These are phyloP conservation scores for Spinibarbus caldwelli DNA, from an alignment of 2,797 vertebrate genomes.

Conservation along the genomic window DNA sequence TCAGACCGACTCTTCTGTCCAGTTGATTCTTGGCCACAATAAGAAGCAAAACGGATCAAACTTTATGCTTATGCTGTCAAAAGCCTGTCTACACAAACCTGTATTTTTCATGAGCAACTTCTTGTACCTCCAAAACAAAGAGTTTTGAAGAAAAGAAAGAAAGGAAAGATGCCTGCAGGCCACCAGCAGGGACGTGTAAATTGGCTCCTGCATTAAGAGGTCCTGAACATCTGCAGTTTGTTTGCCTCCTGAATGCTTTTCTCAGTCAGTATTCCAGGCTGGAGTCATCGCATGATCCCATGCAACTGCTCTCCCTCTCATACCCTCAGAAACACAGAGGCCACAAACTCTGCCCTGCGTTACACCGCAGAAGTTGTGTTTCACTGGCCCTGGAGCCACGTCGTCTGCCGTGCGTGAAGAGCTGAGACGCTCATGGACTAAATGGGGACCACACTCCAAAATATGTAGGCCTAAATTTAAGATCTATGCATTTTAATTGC, in stretches of 20 bases:
- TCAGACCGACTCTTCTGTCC: not conserved
- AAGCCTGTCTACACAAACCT: not conserved
- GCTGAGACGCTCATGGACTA: slow-evolving; percentile 6
- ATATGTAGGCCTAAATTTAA: not conserved
- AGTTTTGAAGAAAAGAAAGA: slow-evolving; percentile 9
- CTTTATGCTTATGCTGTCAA: not conserved
- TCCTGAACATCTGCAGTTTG: slow-evolving; percentile 26
- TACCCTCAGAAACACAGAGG: slow-evolving; percentile 18
- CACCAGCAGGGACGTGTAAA: not conserved
- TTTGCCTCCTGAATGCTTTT: slow-evolving; percentile 1
- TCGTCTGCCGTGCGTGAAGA: too few species aligned
- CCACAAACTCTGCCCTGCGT: not conserved
- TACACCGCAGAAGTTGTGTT: not conserved
- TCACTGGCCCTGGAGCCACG: not conserved
- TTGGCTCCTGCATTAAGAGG: slow-evolving; percentile 9
- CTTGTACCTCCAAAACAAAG: not conserved
- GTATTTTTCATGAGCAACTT: not conserved
- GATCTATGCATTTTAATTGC: not conserved
- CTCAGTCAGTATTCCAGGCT: slow-evolving; percentile 35
- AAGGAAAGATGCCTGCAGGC: not conserved
- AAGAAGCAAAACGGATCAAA: not conserved
- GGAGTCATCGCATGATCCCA: not conserved
- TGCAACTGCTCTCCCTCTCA: slow-evolving; percentile 25
- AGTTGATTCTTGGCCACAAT: not conserved
- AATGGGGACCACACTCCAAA: not conserved